Evolutionary conservation across 2,797 vertebrate genomes (phyloP).

Genomic region (Pipistrellus pygmaeus): DNA sequence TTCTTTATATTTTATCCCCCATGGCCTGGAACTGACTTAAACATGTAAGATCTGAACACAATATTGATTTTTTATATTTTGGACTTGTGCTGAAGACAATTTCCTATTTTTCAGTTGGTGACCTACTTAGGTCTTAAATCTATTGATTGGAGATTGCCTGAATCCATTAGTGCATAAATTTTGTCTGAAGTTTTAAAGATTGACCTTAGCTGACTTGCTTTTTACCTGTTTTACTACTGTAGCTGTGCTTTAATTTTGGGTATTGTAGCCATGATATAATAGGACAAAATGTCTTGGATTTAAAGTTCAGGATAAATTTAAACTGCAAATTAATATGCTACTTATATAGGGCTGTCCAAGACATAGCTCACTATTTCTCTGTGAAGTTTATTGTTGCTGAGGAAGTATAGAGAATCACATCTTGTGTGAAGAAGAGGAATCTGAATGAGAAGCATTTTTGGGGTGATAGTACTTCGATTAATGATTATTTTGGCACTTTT

Average conservation of each 20-base stretch:
- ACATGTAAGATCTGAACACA: not conserved
- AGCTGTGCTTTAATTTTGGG: constrained; percentile 28
- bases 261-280: not conserved
- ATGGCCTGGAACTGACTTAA: not conserved
- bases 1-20: constrained; percentile 33
- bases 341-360: not conserved
- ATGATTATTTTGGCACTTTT: not conserved
- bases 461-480: not conserved
- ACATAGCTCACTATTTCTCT: not conserved
- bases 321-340: not conserved
- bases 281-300: not conserved
- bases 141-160: not conserved
- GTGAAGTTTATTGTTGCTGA: not conserved
- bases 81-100: not conserved
- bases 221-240: not conserved
- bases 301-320: constrained; percentile 7
- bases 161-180: not conserved
- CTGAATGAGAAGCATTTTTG: not conserved
- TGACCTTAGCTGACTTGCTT: constrained; percentile 4
- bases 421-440: not conserved
- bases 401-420: not conserved
- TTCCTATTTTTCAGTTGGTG: constrained; percentile 19
- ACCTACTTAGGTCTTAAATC: constrained; percentile 11
- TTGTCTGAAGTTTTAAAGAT: not conserved
- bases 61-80: constrained; percentile 54